phyloP scores from a whole-genome alignment of 2,888 invertebrate genomes.

The Hemicrepidius hirtus region DNA sequence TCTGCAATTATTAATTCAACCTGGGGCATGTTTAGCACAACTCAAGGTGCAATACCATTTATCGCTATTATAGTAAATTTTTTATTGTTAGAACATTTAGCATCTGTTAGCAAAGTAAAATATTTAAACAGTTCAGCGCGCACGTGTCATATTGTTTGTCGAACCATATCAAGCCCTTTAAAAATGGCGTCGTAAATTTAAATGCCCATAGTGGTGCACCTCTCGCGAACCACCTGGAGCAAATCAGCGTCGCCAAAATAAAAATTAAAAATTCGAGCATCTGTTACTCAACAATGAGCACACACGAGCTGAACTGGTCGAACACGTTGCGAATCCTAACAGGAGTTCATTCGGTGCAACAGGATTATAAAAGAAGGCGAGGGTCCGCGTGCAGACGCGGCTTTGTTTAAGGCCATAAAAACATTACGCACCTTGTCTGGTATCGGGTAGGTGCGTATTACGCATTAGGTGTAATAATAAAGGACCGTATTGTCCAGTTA shows the following conservation, averaged over 20 bases:
- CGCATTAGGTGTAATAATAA: conserved; percentile 41
- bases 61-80: background rate
- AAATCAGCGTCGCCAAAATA: conserved; percentile 55
- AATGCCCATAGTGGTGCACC: conserved; percentile 49
- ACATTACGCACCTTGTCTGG: conserved; percentile 47
- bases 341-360: conserved; percentile 54
- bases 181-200: conserved; percentile 61
- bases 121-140: conserved; percentile 45
- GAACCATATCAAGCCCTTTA: conserved; percentile 61
- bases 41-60: background rate
- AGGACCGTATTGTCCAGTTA: conserved; percentile 40
- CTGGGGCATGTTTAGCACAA: too few relatives aligned
- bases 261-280: conserved; percentile 54
- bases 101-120: conserved; percentile 49
- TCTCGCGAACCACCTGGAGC: conserved; percentile 62
- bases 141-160: conserved; percentile 52
- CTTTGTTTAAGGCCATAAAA: conserved; percentile 48
- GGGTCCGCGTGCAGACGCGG: conserved; percentile 34
- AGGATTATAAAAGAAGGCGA: conserved; percentile 51
- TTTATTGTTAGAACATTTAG: conserved; percentile 7
- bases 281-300: conserved; percentile 53
- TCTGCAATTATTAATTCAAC: too few relatives aligned
- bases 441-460: conserved; percentile 44
- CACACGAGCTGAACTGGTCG: conserved; percentile 60
- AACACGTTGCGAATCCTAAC: conserved; percentile 55